Percentiles rank a stretch among this genome's conserved stretches.
phyloP scores from a whole-genome alignment of 1,140 invertebrate genomes.

The Pinna nobilis region DNA sequence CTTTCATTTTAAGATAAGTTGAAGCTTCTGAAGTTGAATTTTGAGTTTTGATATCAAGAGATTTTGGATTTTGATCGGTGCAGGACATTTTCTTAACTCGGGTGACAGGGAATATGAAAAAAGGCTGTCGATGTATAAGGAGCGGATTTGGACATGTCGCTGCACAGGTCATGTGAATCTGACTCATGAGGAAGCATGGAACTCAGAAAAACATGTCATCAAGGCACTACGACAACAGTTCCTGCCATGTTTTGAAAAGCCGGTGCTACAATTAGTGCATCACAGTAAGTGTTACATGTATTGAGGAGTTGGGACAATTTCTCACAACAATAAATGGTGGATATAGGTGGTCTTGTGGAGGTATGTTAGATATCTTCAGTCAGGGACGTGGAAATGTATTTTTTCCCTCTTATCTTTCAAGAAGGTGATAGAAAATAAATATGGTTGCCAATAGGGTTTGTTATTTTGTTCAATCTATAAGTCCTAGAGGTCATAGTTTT shows the following conservation, averaged over 20 bases:
- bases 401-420: too few species aligned
- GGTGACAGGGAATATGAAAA: slow-evolving; percentile 69
- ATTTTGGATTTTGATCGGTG: neutral
- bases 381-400: too few species aligned
- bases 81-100: slow-evolving; percentile 51
- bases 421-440: too few species aligned
- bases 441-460: too few species aligned
- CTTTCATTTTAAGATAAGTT: too few species aligned
- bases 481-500: too few species aligned
- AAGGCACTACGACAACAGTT: slow-evolving; percentile 70
- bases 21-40: too few species aligned
- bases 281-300: slow-evolving; percentile 69
- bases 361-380: too few species aligned
- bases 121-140: slow-evolving; percentile 65
- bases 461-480: too few species aligned
- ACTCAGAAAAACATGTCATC: slow-evolving; percentile 71
- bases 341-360: too few species aligned
- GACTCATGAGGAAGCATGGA: slow-evolving; percentile 75
- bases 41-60: too few species aligned
- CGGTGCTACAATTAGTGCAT: slow-evolving; percentile 73
- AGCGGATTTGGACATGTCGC: slow-evolving; percentile 75
- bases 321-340: too few species aligned
- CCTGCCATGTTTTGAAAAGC: slow-evolving; percentile 69
- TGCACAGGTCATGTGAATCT: slow-evolving; percentile 75
- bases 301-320: neutral